These are phyloP conservation scores for Epizoanthus rinbou DNA, from an alignment of 92 coral and sea anemone species.

Conservation along the genomic window DNA sequence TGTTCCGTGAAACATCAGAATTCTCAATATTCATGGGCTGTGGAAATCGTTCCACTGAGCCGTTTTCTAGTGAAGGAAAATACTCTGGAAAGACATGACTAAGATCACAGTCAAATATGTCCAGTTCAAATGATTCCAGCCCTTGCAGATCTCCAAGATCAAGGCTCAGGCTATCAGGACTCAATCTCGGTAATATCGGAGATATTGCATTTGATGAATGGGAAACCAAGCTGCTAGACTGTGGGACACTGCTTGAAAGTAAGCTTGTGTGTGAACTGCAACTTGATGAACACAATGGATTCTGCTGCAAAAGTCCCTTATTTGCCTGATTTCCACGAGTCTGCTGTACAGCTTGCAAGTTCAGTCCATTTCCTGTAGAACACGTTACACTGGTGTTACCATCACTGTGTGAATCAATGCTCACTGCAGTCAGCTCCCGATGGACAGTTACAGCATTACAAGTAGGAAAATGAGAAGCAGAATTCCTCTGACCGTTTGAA, in stretches of 20 bases:
- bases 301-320: conserved; percentile 16
- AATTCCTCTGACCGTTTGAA: conserved; percentile 1
- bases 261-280: background rate
- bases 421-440: background rate
- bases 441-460: background rate
- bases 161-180: conserved; percentile 40
- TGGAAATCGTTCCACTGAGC: conserved; percentile 17
- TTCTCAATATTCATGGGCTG: conserved; percentile 21
- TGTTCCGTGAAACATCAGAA: conserved; percentile 10
- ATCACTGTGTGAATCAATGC: background rate
- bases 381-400: conserved; percentile 22
- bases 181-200: conserved; percentile 30
- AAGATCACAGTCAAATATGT: conserved; percentile 61
- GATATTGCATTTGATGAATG: conserved; percentile 5
- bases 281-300: background rate
- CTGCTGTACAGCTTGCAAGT: background rate
- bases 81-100: conserved; percentile 62
- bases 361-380: conserved; percentile 27
- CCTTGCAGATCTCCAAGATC: conserved; percentile 56
- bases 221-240: background rate
- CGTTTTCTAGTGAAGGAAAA: conserved; percentile 32
- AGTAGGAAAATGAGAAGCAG: background rate
- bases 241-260: background rate
- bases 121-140: conserved; percentile 53
- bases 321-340: background rate